Conservation (phyloP, 2,888 invertebrate genomes). For the Isoperla grammatica region DNA sequence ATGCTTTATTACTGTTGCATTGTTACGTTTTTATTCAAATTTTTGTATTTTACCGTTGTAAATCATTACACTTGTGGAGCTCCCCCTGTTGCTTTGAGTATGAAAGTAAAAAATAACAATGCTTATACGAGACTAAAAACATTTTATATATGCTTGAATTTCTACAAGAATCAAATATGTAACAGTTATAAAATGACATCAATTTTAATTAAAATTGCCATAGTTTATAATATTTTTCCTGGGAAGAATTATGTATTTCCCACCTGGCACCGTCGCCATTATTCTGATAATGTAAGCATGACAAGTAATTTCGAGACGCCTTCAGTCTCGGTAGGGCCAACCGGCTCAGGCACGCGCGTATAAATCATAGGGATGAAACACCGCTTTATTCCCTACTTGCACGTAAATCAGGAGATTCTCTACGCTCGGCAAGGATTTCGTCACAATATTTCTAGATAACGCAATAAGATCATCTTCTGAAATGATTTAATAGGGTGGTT, state of each 20-base stretch:
- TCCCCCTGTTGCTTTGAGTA: no score
- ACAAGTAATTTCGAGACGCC: conserved; percentile 8
- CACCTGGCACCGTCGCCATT: conserved; percentile 1
- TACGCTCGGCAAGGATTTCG: conserved; percentile 8
- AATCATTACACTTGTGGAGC: no score
- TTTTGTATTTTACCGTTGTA: no score
- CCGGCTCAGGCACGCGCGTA: conserved; percentile 3
- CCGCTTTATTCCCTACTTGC: conserved; percentile 5
- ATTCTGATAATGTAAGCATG: conserved; percentile 6
- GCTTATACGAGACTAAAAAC: no score
- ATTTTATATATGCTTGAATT: no score
- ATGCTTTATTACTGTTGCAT: no score
- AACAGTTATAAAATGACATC: no score
- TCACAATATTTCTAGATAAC: conserved; percentile 16
- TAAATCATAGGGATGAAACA: conserved; percentile 11
- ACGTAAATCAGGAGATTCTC: conserved; percentile 5
- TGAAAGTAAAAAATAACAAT: no score
- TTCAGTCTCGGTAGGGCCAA: background rate
- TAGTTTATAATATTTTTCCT: background rate
- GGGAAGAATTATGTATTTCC: conserved; percentile 3
- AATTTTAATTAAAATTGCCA: background rate
- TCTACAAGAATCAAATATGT: no score
- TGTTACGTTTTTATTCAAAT: no score
- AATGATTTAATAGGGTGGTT: conserved; percentile 11
- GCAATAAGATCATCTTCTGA: conserved; percentile 13